Evolutionary conservation across 2,113 vertebrate species (phyloP), one percentile per base, ranked within the genome.

Genomic region (Danionella cerebrum): DNA sequence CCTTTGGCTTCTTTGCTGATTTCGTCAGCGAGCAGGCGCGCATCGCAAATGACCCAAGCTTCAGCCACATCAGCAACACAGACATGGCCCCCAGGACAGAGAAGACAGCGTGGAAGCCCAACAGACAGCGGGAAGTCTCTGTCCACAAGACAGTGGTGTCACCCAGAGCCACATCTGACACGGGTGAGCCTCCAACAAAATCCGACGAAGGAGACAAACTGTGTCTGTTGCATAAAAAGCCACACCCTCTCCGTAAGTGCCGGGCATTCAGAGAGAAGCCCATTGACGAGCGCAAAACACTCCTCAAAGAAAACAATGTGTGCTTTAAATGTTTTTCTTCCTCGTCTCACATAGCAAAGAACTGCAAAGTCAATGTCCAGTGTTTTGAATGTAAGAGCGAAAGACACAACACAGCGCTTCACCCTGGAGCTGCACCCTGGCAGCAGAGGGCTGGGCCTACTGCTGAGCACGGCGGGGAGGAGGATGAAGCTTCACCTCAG

Each of bases 1-100:
- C 79, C 2, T 78, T 82, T 35, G 5, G 5, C 8, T 72, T 1
- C 13, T 72, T 76, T 41, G 67, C 75, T 0, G 55, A 75, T 24
- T 78, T 78, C 38, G 58, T 79, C 1, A 7, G 21, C 5, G 67
- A 70, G 5, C 10, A 81, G 5, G 69, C 73, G 16, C 13, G 3
- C 0, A 52, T 72, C 1, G 12, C 1, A 22, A 72, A 53, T 62
- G 59, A 76, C 18, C 60, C 65, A 59, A 76, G 65, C 27, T n/a
- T n/a, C n/a, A n/a, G n/a, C n/a, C n/a, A n/a, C n/a, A n/a, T n/a
- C n/a, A n/a, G n/a, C n/a, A n/a, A n/a, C n/a, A n/a, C n/a, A n/a
- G n/a, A n/a, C n/a, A n/a, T n/a, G n/a, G n/a, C n/a, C n/a, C n/a
- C n/a, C n/a, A n/a, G n/a, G n/a, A n/a, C n/a, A n/a, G n/a, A n/a